Evolutionary conservation across 2,113 vertebrate genomes (phyloP).

Genomic region (Macroglossus sobrinus): DNA sequence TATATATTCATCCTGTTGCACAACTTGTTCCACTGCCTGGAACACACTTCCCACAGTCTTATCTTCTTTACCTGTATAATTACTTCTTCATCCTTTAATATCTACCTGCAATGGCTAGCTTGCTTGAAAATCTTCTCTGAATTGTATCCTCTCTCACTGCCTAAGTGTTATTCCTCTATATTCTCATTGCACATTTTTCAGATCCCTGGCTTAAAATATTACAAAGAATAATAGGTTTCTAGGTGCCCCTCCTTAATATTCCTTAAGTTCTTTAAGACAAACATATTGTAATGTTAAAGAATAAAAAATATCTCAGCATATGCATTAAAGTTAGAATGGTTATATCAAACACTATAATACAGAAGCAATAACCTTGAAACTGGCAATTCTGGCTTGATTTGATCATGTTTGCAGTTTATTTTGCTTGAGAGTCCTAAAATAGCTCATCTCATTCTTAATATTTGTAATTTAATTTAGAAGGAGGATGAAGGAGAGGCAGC

Average conservation of each 20-base stretch:
- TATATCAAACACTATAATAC: background rate
- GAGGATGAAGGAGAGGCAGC: background rate
- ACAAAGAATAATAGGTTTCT: background rate
- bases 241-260: background rate
- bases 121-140: background rate
- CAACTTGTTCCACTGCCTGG: background rate
- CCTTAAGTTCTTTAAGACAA: background rate
- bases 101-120: background rate
- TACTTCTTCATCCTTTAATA: background rate
- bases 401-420: background rate
- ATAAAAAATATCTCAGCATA: background rate
- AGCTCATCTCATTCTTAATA: background rate
- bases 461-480: background rate
- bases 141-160: background rate
- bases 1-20: background rate
- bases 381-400: background rate
- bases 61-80: background rate
- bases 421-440: background rate
- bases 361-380: background rate
- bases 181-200: background rate
- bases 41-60: background rate
- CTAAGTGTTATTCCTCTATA: background rate
- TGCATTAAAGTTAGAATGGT: background rate
- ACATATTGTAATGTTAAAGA: background rate
- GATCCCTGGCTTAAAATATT: background rate